Conservation (phyloP, 2,113 vertebrate genomes). For the Sinocyclocheilus anshuiensis region DNA sequence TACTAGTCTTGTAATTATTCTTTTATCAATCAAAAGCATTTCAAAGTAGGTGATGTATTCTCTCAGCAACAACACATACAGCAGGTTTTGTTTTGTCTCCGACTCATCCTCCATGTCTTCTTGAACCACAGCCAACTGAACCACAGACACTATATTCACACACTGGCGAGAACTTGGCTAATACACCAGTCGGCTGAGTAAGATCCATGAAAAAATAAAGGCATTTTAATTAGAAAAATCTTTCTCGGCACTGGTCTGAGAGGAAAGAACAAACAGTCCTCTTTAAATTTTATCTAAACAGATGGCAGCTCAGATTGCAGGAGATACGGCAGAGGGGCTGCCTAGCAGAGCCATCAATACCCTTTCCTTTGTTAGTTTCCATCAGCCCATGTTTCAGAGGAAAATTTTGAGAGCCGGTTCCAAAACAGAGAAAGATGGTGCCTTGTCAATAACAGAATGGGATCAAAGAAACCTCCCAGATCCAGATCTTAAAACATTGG, state of each 20-base stretch:
- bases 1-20: background rate
- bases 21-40: background rate
- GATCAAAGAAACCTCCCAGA: conserved; percentile 24
- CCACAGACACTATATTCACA: conserved; percentile 29
- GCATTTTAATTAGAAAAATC: conserved; percentile 62
- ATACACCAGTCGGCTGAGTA: conserved; percentile 53
- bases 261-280: conserved; percentile 40
- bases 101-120: conserved; percentile 14
- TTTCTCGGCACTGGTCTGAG: conserved; percentile 7
- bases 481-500: conserved; percentile 20
- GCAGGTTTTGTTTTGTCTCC: conserved; percentile 26
- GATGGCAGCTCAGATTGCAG: conserved; percentile 41
- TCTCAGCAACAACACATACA: background rate
- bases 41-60: conserved; percentile 2
- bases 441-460: conserved; percentile 27
- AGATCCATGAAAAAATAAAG: conserved; percentile 65
- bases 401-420: conserved; percentile 7
- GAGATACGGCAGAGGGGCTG: conserved; percentile 30
- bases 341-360: conserved; percentile 35
- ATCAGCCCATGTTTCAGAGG: conserved; percentile 32
- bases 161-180: conserved; percentile 56
- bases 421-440: conserved; percentile 4
- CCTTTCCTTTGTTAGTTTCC: conserved; percentile 18
- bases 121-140: conserved; percentile 26
- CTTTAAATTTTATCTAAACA: conserved; percentile 33